phyloP scores from a whole-genome alignment of 2,797 vertebrate genomes.

The Ibycter americanus region DNA sequence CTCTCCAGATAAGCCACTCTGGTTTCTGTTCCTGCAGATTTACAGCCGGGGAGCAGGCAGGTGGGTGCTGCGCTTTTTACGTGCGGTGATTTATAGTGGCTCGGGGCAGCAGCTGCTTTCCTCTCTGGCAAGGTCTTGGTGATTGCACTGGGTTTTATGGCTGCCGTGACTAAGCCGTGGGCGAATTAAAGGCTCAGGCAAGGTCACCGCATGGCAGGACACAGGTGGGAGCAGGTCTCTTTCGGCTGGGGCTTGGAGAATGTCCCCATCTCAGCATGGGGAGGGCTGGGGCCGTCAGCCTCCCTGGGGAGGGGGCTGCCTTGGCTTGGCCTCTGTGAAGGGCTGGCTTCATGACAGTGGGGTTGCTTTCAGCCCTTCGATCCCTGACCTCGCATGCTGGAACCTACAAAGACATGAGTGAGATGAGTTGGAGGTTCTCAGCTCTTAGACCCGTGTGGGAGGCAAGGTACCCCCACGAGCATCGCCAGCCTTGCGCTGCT shows the following conservation, averaged over 20 bases:
- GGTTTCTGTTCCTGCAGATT: neutral
- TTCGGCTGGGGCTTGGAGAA: neutral
- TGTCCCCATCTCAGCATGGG: accelerated
- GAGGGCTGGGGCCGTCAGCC: neutral
- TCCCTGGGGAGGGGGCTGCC: neutral
- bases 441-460: neutral
- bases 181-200: neutral
- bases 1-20: neutral
- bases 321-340: accelerated
- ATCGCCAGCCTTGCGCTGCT: neutral
- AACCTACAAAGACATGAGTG: neutral
- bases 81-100: neutral
- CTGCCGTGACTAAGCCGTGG: neutral
- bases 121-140: neutral
- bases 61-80: neutral
- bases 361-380: neutral
- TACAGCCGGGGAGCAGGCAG: neutral
- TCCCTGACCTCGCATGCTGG: neutral
- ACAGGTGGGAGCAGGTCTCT: neutral
- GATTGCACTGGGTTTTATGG: accelerated
- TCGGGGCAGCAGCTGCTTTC: neutral
- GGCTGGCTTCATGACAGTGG: neutral
- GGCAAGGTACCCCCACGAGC: accelerated
- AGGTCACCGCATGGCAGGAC: neutral
- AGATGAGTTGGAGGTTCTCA: neutral